phyloP scores from a whole-genome alignment of 2,797 vertebrate species.

The Otolemur crassicaudatus region DNA sequence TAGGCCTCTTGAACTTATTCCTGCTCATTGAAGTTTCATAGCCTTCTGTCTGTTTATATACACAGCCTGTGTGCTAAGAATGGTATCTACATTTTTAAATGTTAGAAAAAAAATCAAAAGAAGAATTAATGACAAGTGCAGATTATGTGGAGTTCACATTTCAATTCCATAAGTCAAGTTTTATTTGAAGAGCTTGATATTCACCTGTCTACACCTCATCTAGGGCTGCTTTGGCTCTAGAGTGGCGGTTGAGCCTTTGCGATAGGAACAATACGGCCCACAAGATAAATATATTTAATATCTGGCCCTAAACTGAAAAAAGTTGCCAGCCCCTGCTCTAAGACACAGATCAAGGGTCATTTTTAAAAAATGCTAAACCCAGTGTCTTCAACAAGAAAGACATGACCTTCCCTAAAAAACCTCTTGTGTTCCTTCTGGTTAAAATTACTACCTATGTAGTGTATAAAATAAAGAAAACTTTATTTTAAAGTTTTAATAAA shows the following conservation, averaged over 20 bases:
- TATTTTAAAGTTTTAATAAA: no score
- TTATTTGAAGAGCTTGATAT: not conserved
- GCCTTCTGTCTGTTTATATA: not conserved
- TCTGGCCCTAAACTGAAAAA: not conserved
- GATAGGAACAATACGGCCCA: not conserved
- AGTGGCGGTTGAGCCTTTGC: not conserved
- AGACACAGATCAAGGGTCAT: not conserved
- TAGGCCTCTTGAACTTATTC: not conserved
- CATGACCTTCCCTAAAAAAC: not conserved
- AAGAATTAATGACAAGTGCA: not conserved
- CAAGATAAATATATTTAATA: not conserved
- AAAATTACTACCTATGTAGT: not conserved
- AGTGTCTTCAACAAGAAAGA: not conserved
- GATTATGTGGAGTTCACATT: not conserved
- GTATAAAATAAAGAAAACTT: not conserved
- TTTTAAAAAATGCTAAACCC: slow-evolving; percentile 2
- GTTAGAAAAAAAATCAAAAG: not conserved
- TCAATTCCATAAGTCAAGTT: not conserved
- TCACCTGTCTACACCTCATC: not conserved
- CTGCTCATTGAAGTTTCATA: not conserved
- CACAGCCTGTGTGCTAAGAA: not conserved
- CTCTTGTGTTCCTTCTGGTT: not conserved
- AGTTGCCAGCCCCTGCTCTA: not conserved
- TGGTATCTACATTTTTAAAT: not conserved
- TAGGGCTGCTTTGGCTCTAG: not conserved